Evolutionary conservation across 2,113 vertebrate genomes (phyloP).

Genomic region (Crotophaga sulcirostris): DNA sequence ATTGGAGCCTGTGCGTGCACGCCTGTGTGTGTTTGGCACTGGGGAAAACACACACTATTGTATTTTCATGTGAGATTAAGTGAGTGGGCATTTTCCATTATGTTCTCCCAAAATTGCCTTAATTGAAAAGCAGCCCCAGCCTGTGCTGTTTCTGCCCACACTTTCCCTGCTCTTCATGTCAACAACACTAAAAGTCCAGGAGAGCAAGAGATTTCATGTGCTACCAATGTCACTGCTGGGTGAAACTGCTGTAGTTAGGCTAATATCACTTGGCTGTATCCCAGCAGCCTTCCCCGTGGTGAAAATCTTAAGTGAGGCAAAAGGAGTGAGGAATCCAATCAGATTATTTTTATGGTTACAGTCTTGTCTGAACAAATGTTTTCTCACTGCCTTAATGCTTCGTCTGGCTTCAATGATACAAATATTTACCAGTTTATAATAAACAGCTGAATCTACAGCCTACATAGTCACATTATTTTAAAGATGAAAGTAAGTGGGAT

Average conservation of each 20-base stretch:
- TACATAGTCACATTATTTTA: constrained; percentile 55
- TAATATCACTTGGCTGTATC: constrained; percentile 7
- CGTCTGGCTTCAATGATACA: constrained; percentile 16
- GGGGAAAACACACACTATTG: accelerated
- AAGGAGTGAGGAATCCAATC: constrained; percentile 18
- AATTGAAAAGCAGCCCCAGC: background rate
- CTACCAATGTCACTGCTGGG: background rate
- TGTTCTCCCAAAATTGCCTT: background rate
- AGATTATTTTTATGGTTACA: constrained; percentile 59
- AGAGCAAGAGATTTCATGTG: background rate
- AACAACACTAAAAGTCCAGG: accelerated
- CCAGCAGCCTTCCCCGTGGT: background rate
- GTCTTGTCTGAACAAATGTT: constrained; percentile 65
- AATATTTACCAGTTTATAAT: constrained; percentile 63
- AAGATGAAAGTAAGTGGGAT: constrained; percentile 60
- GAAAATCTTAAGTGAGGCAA: constrained; percentile 23
- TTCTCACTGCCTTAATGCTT: constrained; percentile 39
- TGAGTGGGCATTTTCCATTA: background rate
- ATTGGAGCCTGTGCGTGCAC: background rate
- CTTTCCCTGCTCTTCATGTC: background rate
- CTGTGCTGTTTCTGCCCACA: background rate
- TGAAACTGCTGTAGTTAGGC: background rate
- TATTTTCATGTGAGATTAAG: background rate
- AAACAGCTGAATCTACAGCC: constrained; percentile 60
- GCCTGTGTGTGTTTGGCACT: background rate